These are phyloP conservation scores for Cecidostiba fungosa DNA, from an alignment of 2,888 invertebrate species.

Conservation along the genomic window DNA sequence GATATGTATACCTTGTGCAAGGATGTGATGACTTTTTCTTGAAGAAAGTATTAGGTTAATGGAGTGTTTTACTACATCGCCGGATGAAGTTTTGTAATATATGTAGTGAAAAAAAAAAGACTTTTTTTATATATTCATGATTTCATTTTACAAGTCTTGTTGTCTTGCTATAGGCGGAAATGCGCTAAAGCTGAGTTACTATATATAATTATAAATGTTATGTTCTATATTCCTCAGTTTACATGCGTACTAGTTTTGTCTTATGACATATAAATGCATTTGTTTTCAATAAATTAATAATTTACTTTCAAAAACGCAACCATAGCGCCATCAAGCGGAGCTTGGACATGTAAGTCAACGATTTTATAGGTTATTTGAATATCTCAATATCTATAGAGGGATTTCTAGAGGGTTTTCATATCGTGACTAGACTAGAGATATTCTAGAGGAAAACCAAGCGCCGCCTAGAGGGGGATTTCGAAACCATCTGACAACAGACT, in stretches of 20 bases:
- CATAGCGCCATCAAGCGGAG: no score
- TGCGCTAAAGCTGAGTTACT: neutral
- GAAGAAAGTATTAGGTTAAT: constrained; percentile 1
- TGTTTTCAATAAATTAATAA: no score
- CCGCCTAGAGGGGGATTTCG: neutral
- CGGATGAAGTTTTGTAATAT: neutral
- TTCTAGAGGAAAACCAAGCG: neutral
- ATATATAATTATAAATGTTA: neutral
- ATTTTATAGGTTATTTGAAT: no score
- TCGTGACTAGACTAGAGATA: neutral
- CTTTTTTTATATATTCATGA: neutral
- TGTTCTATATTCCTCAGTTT: neutral
- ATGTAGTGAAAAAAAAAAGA: neutral
- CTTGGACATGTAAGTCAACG: no score
- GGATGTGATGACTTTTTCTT: constrained; percentile 1
- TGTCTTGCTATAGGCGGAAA: neutral
- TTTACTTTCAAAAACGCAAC: no score
- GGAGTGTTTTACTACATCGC: constrained; percentile 4
- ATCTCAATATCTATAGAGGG: neutral
- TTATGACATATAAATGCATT: no score
- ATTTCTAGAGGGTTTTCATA: neutral
- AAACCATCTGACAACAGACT: neutral
- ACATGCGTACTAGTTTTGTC: no score
- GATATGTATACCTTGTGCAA: neutral
- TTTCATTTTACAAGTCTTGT: neutral